phyloP scores from a whole-genome alignment of 1,140 invertebrate species.

The Macrobrachium nipponense region DNA sequence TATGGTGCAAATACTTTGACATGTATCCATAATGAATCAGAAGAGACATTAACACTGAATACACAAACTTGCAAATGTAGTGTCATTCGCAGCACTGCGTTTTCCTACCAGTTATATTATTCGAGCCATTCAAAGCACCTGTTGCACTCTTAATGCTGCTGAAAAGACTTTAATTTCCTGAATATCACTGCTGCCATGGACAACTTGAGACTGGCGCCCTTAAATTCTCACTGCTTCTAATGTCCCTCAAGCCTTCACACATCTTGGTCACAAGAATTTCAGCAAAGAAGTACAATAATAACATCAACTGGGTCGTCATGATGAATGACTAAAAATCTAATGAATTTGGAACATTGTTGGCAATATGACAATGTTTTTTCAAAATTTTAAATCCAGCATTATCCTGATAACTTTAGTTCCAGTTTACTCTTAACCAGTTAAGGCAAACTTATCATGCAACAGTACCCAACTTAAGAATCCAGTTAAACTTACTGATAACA shows the following conservation, averaged over 20 bases:
- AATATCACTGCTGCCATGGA: slow-evolving; percentile 25
- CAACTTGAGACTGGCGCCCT: not conserved
- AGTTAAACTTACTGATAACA: too few species aligned
- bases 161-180: slow-evolving; percentile 9
- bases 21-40: too few species aligned
- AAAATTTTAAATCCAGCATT: slow-evolving; percentile 16
- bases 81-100: not conserved
- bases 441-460: too few species aligned
- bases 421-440: too few species aligned
- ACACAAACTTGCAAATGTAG: not conserved
- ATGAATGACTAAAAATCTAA: not conserved
- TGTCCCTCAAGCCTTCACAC: slow-evolving; percentile 44
- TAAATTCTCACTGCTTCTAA: slow-evolving; percentile 29
- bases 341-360: not conserved
- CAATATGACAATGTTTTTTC: not conserved
- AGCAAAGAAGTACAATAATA: not conserved
- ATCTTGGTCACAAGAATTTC: not conserved
- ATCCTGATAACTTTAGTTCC: not conserved
- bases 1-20: too few species aligned
- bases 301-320: not conserved
- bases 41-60: not conserved
- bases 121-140: slow-evolving; percentile 40
- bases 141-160: slow-evolving; percentile 23
- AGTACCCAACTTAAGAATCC: too few species aligned
- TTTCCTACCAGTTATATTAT: not conserved